Conservation (phyloP, 2,888 invertebrate species). For the Rambutsinella grinnellia region DNA sequence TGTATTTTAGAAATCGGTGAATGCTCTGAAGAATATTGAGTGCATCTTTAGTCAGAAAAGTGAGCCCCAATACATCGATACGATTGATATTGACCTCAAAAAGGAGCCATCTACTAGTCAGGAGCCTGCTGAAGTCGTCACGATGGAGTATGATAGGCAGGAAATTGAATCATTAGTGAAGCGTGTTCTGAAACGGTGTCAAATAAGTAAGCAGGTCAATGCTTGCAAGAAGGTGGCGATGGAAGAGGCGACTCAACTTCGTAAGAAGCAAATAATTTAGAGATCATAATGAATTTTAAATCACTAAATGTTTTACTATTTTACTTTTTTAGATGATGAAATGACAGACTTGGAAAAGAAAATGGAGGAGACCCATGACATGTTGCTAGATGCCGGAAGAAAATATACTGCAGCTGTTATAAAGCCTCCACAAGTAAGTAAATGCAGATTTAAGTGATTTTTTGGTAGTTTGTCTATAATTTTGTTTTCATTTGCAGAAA, state of each 20-base stretch:
- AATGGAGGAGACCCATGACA: background rate
- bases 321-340: slow-evolving; percentile 7
- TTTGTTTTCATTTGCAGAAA: slow-evolving; percentile 23
- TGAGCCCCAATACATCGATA: slow-evolving; percentile 22
- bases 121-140: slow-evolving; percentile 6
- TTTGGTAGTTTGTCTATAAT: background rate
- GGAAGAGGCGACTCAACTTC: slow-evolving; percentile 1
- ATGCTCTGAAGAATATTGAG: background rate
- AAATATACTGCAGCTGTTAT: slow-evolving; percentile 7
- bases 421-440: slow-evolving; percentile 16
- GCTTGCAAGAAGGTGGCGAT: background rate
- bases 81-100: background rate
- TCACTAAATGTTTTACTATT: background rate
- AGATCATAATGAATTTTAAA: background rate
- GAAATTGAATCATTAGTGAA: slow-evolving; percentile 12
- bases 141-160: slow-evolving; percentile 14
- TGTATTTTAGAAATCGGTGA: slow-evolving; percentile 25
- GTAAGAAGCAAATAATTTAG: slow-evolving; percentile 8
- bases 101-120: background rate
- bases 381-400: background rate
- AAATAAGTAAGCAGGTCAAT: slow-evolving; percentile 5
- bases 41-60: slow-evolving; percentile 28
- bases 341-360: slow-evolving; percentile 2
- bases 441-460: background rate
- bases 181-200: background rate